phyloP scores from a whole-genome alignment of 2,888 invertebrate species.

The Machimus atricapillus region DNA sequence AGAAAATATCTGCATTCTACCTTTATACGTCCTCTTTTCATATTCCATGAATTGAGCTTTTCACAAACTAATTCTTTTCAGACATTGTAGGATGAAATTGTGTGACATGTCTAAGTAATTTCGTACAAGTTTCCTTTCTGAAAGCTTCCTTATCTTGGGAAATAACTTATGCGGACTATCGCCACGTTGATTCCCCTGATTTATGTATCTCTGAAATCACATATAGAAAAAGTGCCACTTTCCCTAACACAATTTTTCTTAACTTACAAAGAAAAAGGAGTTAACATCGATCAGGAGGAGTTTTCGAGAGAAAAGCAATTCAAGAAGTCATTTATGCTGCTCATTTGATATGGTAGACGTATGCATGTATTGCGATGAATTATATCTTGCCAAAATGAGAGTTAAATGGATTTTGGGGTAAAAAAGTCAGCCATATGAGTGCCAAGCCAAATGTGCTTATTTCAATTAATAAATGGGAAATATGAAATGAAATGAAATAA shows the following conservation, averaged over 20 bases:
- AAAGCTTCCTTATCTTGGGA: not conserved
- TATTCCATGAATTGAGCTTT: not conserved
- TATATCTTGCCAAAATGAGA: not conserved
- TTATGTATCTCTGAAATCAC: not conserved
- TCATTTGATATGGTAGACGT: not conserved
- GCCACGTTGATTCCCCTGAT: not conserved
- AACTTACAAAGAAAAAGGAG: conserved; percentile 2
- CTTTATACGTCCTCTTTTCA: not conserved
- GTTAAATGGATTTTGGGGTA: not conserved
- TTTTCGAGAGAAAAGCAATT: not conserved
- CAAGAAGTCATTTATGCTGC: not conserved
- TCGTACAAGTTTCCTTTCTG: not conserved
- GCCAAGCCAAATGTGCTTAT: too few relatives aligned
- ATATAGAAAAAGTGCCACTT: not conserved
- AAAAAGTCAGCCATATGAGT: not conserved
- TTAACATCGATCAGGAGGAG: conserved; percentile 21
- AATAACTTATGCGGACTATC: not conserved
- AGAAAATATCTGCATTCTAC: not conserved
- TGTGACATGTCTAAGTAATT: not conserved
- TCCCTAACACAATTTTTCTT: not conserved
- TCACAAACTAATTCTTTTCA: not conserved
- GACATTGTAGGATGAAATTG: not conserved
- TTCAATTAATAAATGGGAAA: too few relatives aligned
- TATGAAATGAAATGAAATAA: too few relatives aligned
- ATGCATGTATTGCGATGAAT: not conserved